Conservation (phyloP, 2,797 vertebrate genomes). For the Phataginus tricuspis region DNA sequence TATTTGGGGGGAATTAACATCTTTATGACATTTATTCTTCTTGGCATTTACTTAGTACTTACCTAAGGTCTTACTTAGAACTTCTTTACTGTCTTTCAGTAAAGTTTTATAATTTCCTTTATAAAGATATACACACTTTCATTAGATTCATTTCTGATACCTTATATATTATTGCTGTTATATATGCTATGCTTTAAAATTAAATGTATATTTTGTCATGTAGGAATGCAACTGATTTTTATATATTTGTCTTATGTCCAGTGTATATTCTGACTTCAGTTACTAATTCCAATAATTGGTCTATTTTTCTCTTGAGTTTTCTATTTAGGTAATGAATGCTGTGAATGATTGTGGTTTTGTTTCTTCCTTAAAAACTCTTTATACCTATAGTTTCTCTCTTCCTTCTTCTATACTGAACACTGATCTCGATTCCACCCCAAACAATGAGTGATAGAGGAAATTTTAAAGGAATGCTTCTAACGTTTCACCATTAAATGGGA, state of each 20-base stretch:
- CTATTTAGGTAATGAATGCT: not conserved
- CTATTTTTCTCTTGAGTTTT: not conserved
- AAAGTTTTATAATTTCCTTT: not conserved
- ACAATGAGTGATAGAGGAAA: not conserved
- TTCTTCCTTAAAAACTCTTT: slow-evolving; percentile 15
- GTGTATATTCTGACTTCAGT: not conserved
- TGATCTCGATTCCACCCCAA: not conserved
- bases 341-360: not conserved
- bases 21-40: not conserved
- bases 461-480: not conserved
- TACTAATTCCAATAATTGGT: not conserved
- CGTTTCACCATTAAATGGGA: not conserved
- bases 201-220: not conserved
- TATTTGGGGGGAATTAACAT: not conserved
- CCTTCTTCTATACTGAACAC: not conserved
- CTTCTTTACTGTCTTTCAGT: not conserved
- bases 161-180: slow-evolving; percentile 1
- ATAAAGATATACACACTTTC: not conserved
- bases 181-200: not conserved
- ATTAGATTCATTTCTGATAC: slow-evolving; percentile 22
- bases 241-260: not conserved
- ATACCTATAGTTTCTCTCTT: not conserved
- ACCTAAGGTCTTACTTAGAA: not conserved
- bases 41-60: not conserved
- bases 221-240: not conserved